Base-by-base conservation (phyloP, 2,113 vertebrate genomes). In the Scopus umbretta region DNA sequence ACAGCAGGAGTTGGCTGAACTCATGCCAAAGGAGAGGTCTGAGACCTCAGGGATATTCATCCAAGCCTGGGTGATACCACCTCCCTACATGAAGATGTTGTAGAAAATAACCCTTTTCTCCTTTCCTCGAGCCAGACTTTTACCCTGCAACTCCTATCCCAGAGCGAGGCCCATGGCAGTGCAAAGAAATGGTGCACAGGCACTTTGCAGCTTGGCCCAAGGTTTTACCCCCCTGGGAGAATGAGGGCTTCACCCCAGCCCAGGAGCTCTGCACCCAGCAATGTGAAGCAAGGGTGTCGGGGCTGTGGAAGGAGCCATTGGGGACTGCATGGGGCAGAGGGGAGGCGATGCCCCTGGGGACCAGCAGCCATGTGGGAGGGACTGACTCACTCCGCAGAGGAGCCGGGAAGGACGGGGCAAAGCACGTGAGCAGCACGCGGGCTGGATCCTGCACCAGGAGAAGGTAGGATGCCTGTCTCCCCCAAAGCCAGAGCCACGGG, bases 391-490 rank as follows among this genome's bases (percentile, higher is more conserved):
- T 26, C 53, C 22, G 2, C 26, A 40, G 71, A 53, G 62, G 23
- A 50, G 30, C 34, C 0, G 7, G 42, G 42, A 63, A 43, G 67
- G 83, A 86, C 1, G 10, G 72, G 62, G 55, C 3, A 9, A 90
- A 91, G 53, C 23, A 2, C 3, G 11, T n/a, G 75, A 93, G 55
- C 9, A 5, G 55, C 75, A 80, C 15, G 1, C 1, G 18, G 62
- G 67, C 14, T 0, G 0, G 20, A 53, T 66, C 58, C 72, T 21
- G 49, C 0, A 0, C 40, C 0, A 2, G 5, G 27, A 30, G 27
- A 47, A 63, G 38, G 38, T 0, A 2, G 25, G 32, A 29, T 70
- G 45, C n/a, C 27, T 13, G 15, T n/a, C 67, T 17, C 30, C 34
- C 38, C 19, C 52, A 43, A 6, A 76, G 13, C 16, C 80, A 71